phyloP scores from a whole-genome alignment of 1,140 invertebrate species.

The Vanessa atalanta region DNA sequence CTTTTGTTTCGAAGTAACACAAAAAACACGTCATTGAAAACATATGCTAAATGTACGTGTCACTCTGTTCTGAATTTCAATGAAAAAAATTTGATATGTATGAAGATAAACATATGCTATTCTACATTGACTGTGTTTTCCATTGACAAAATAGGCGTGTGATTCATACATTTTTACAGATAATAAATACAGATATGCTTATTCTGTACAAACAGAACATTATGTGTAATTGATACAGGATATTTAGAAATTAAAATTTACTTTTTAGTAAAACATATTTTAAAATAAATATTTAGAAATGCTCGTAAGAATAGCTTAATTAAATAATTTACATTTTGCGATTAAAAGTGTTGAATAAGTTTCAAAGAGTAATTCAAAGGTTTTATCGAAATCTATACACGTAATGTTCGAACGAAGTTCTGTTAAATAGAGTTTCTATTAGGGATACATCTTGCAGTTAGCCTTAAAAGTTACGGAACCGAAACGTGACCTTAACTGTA shows the following conservation, averaged over 20 bases:
- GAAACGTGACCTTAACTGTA: constrained; percentile 27
- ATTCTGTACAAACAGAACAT: too few relatives aligned
- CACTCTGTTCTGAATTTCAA: constrained; percentile 14
- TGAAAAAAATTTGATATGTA: constrained; percentile 20
- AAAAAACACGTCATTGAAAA: not conserved
- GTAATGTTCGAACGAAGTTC: constrained; percentile 5
- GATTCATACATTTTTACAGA: not conserved
- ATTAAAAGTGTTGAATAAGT: not conserved
- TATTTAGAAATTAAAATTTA: too few relatives aligned
- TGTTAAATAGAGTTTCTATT: constrained; percentile 11
- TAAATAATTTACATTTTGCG: not conserved
- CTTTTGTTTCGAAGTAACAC: not conserved
- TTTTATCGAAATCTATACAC: not conserved
- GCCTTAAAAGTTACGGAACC: constrained; percentile 29
- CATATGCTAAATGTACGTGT: not conserved
- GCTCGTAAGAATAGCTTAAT: not conserved
- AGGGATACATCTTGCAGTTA: constrained; percentile 22
- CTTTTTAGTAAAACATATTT: too few relatives aligned
- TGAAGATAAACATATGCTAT: constrained; percentile 11
- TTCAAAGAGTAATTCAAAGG: not conserved
- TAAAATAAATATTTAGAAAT: too few relatives aligned
- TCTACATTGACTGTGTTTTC: not conserved
- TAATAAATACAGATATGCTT: not conserved
- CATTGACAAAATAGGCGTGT: not conserved
- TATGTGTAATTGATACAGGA: too few relatives aligned